Base-by-base conservation (phyloP, 2,888 invertebrate species). In the Sarcophaga carnaria region DNA sequence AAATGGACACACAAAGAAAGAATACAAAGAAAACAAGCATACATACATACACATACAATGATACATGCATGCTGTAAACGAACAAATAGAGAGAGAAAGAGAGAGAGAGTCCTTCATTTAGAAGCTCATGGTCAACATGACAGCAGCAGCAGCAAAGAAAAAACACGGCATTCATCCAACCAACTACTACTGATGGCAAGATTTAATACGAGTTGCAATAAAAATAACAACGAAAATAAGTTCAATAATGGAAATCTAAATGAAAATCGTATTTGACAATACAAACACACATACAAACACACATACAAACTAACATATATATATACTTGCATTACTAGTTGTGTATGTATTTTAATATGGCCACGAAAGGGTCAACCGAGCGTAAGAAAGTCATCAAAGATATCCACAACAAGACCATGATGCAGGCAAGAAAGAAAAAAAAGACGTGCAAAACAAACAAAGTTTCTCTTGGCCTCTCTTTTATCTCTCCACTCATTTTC, bases 381-480 rank as follows among this genome's bases (percentile, higher is more conserved):
- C 85, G 79, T 79, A 87, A 88, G 82, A 88, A 87, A 85, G 88
- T 80, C 85, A 87, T 88, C 85, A 84, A 88, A 85, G 76, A 72
- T 72, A 67, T 71, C 14, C 62, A 62, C 45, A 37, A 59, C 37
- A 66, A 25, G 12, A 25, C 12, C 49, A 54, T 14, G 47, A 22
- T 17, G 17, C 54, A 54, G 49, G 10, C 14, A 49, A 62, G 47
- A 37, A 47, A 49, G 25, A 63, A 75, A 6, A 6, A 6, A 37
- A 6, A 37, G 6, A 27, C 27, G 27, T 27, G 27, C 12, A 54
- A 54, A 54, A 12, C 12, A 54, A 54, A 54, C 54, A 54, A 54
- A 54, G 54, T 54, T 54, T 54, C 17, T 54, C 54, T 54, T 54
- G 54, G 54, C 14, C 54, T 62, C n/a, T 62, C 20, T 3, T 4